Evolutionary conservation across 2,797 vertebrate species (phyloP).

Genomic region (Falco biarmicus): DNA sequence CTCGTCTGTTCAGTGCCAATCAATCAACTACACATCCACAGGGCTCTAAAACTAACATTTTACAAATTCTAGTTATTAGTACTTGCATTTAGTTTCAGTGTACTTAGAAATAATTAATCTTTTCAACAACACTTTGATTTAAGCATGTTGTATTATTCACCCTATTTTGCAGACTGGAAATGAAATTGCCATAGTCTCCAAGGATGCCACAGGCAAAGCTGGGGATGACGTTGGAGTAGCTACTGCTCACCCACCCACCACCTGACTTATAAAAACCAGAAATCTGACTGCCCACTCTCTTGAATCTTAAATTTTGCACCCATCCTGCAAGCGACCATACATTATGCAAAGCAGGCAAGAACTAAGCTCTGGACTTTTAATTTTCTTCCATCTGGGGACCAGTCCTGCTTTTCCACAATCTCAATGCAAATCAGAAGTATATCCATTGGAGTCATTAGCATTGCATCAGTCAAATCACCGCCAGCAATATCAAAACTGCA

Average conservation of each 20-base stretch:
- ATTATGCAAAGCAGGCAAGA: conserved; percentile 52
- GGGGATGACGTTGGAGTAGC: not conserved
- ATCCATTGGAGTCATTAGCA: conserved; percentile 56
- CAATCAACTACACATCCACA: conserved; percentile 47
- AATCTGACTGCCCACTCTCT: conserved; percentile 31
- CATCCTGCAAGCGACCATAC: conserved; percentile 35
- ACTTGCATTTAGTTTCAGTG: conserved; percentile 33
- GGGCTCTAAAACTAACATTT: conserved; percentile 42
- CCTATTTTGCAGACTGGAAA: conserved; percentile 16
- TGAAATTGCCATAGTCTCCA: not conserved
- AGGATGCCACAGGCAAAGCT: conserved; percentile 32
- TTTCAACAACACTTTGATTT: conserved; percentile 29
- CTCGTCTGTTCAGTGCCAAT: not conserved
- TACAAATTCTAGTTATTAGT: conserved; percentile 50
- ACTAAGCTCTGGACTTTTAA: conserved; percentile 23
- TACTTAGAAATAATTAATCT: conserved; percentile 54
- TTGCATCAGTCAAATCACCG: conserved; percentile 46
- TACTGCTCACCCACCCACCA: conserved; percentile 26
- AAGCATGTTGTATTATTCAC: conserved; percentile 23
- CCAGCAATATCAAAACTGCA: conserved; percentile 37
- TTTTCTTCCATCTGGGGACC: conserved; percentile 48
- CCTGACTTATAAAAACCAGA: conserved; percentile 6
- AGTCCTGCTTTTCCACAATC: conserved; percentile 50
- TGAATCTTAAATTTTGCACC: conserved; percentile 47
- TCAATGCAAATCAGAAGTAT: conserved; percentile 45